Conservation (phyloP, 53 echinoderm and acorn worm species). For the Henricia sp. region DNA sequence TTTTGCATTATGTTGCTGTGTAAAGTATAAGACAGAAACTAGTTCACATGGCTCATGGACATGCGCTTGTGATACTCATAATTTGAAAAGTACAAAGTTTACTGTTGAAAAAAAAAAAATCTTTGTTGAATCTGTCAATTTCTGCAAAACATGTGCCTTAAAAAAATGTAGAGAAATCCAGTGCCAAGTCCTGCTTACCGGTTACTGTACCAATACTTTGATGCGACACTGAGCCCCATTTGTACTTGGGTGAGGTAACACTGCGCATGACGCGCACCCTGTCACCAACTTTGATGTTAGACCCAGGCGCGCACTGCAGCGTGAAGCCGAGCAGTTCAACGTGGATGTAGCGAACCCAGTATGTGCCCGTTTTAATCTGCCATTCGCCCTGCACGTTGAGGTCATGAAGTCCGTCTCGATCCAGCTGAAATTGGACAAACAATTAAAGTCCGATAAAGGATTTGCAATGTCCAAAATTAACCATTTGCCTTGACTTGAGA, state of each 20-base stretch:
- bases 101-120: not conserved
- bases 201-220: constrained; percentile 96
- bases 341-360: constrained; percentile 99
- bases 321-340: constrained; percentile 92
- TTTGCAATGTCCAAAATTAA: no score
- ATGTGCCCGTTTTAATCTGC: constrained; percentile 96
- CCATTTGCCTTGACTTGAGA: no score
- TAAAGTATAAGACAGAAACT: no score
- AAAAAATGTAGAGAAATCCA: not conserved
- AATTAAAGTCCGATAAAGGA: not conserved
- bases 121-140: not conserved
- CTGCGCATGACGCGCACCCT: constrained; percentile 84
- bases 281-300: constrained; percentile 96
- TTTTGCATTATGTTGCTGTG: no score
- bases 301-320: constrained; percentile 83
- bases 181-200: constrained; percentile 70
- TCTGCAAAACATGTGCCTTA: not conserved
- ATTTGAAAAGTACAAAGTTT: not conserved
- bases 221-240: constrained; percentile 96
- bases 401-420: constrained; percentile 95
- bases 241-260: constrained; percentile 90
- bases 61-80: not conserved
- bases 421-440: constrained; percentile 64
- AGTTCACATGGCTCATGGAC: no score
- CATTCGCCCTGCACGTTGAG: constrained; percentile 97